Evolutionary conservation across 1,140 invertebrate genomes (phyloP).

Genomic region (Maniola jurtina): DNA sequence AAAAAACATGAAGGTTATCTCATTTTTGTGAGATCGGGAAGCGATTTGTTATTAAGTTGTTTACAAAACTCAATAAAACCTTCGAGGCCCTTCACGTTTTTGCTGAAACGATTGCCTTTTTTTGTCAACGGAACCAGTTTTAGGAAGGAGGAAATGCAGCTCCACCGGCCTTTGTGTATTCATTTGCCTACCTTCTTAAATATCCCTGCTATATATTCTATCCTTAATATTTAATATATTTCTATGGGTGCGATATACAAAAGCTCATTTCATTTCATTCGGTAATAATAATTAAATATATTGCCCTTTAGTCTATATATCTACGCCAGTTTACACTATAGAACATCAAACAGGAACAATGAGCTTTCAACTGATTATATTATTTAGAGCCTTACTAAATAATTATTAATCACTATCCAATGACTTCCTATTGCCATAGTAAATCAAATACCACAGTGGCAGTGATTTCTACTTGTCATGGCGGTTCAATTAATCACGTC

Average conservation of each 20-base stretch:
- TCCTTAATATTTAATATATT: no score
- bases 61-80: slow-evolving; percentile 26
- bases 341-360: no score
- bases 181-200: no score
- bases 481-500: slow-evolving; percentile 50
- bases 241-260: no score
- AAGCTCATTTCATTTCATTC: no score
- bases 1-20: slow-evolving; percentile 18
- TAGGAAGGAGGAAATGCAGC: slow-evolving; percentile 55
- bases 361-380: no score
- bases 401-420: slow-evolving; percentile 2
- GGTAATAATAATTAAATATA: no score
- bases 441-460: background rate
- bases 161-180: slow-evolving; percentile 42
- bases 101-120: slow-evolving; percentile 33
- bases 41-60: slow-evolving; percentile 40
- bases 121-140: slow-evolving; percentile 41
- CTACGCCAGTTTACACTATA: no score
- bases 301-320: no score
- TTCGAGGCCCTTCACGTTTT: slow-evolving; percentile 46
- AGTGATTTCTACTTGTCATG: slow-evolving; percentile 52
- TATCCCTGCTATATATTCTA: no score
- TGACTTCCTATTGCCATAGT: slow-evolving; percentile 1
- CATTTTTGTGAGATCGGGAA: slow-evolving; percentile 31
- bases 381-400: background rate